These are phyloP conservation scores for Serrognathus titanus DNA, from an alignment of 2,888 invertebrate species.

Conservation along the genomic window DNA sequence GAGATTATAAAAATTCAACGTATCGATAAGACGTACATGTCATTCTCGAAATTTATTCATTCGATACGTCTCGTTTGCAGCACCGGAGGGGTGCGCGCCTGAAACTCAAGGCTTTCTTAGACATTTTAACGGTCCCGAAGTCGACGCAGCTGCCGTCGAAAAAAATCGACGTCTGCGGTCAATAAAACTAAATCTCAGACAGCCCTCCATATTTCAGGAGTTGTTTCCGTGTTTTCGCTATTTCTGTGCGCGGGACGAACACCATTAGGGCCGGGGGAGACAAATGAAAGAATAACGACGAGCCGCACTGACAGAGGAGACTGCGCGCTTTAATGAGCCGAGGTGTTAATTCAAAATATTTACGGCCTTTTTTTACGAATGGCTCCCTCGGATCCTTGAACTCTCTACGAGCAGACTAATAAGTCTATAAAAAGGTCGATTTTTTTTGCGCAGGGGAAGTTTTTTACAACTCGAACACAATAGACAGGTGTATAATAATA, in stretches of 20 bases:
- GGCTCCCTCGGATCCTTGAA: constrained; percentile 6
- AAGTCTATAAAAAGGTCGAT: constrained; percentile 27
- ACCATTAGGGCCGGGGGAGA: not conserved
- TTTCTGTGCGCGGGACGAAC: constrained; percentile 25
- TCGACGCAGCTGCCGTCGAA: constrained; percentile 34
- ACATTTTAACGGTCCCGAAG: constrained; percentile 42
- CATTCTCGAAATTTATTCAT: not conserved
- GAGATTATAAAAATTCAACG: no score
- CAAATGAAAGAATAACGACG: constrained; percentile 23
- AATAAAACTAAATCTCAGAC: constrained; percentile 48
- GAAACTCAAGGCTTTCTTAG: constrained; percentile 28
- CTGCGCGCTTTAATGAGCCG: constrained; percentile 24
- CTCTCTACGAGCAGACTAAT: constrained; percentile 24
- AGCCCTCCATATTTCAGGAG: constrained; percentile 40
- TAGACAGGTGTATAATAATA: constrained; percentile 23
- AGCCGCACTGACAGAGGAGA: constrained; percentile 18
- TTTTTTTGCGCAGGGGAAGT: constrained; percentile 21
- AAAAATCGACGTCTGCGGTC: constrained; percentile 47
- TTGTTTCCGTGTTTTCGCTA: constrained; percentile 32
- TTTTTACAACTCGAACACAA: constrained; percentile 16
- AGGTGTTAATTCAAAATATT: constrained; percentile 7
- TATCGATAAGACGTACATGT: not conserved
- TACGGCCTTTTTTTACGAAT: not conserved
- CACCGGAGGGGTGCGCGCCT: constrained; percentile 2
- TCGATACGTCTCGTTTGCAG: not conserved